Percentiles rank a stretch among this genome's conserved stretches.
phyloP scores from a whole-genome alignment of 2,113 vertebrate genomes.

The Alces alces region DNA sequence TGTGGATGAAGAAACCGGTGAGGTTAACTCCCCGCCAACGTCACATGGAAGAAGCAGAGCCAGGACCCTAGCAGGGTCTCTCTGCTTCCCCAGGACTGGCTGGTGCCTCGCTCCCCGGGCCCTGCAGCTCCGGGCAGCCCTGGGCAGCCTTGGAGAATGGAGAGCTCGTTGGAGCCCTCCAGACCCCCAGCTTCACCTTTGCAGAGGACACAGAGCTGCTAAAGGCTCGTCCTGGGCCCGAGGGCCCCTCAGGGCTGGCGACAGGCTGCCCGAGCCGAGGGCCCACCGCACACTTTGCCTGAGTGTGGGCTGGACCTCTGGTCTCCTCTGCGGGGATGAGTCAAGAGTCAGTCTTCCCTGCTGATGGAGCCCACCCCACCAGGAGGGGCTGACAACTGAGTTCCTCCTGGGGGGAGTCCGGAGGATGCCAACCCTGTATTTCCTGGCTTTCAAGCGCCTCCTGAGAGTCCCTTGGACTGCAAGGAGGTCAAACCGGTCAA shows the following conservation, averaged over 20 bases:
- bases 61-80: accelerated
- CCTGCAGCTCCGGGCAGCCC: not conserved
- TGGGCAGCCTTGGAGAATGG: accelerated
- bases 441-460: not conserved
- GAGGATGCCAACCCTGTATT: not conserved
- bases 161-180: not conserved
- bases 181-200: not conserved
- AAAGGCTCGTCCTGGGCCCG: not conserved
- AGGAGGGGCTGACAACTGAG: not conserved
- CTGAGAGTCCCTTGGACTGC: not conserved
- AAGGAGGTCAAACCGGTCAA: not conserved
- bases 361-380: not conserved
- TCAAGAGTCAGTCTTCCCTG: not conserved
- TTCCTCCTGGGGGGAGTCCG: not conserved
- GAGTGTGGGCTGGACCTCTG: not conserved
- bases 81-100: not conserved
- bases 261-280: not conserved
- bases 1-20: accelerated
- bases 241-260: not conserved
- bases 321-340: not conserved
- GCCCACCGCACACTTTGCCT: not conserved
- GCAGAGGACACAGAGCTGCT: not conserved
- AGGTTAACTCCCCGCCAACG: accelerated
- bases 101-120: not conserved
- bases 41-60: accelerated